Conservation (phyloP, 2,113 vertebrate species). For the Tamias sibiricus region DNA sequence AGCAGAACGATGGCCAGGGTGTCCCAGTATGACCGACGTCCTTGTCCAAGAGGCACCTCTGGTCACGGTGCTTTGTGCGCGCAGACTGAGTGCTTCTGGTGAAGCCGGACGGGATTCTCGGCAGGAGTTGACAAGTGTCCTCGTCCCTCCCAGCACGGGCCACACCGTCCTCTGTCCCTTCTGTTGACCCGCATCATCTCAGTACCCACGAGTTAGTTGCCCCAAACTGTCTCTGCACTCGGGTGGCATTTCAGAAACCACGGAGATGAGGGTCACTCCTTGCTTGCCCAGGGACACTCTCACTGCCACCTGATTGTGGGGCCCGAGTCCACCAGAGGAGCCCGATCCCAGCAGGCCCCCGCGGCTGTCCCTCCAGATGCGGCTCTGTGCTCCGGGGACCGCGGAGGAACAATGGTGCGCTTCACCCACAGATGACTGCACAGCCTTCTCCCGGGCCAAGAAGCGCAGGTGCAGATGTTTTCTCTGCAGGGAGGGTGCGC, state of each 20-base stretch:
- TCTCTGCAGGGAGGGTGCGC: not conserved
- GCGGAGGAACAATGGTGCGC: not conserved
- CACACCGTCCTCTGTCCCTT: not conserved
- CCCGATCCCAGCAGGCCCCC: not conserved
- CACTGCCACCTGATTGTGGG: not conserved
- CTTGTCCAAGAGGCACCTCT: not conserved
- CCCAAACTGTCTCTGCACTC: fast-evolving
- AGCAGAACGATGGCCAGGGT: fast-evolving
- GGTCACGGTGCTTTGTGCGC: not conserved
- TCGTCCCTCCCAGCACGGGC: fast-evolving
- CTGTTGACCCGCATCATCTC: not conserved
- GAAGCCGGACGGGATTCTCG: not conserved
- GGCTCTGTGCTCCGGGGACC: not conserved
- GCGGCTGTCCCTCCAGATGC: not conserved
- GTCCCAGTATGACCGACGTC: not conserved
- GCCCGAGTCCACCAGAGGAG: not conserved
- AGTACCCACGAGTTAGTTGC: not conserved
- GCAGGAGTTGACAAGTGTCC: not conserved
- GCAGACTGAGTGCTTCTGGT: not conserved
- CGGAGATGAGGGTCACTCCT: fast-evolving
- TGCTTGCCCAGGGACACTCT: not conserved
- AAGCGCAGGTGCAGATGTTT: constrained; percentile 64
- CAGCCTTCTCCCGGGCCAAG: constrained; percentile 7
- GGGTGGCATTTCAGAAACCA: not conserved
- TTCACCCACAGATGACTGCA: not conserved